Evolutionary conservation across 2,888 invertebrate species (phyloP).

Genomic region (Eupelmus urozonus): DNA sequence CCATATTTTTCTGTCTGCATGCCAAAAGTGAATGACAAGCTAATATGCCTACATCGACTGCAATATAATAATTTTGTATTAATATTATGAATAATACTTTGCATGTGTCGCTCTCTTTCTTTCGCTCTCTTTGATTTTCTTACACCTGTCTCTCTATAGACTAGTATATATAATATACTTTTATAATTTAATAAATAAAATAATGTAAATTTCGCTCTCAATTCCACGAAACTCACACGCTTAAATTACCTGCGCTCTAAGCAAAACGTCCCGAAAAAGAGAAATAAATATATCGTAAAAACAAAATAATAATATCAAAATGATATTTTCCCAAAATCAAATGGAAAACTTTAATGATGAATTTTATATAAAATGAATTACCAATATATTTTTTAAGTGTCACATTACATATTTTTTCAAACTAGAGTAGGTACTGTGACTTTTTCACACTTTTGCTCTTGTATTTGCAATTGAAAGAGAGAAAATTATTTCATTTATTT

Average conservation of each 20-base stretch:
- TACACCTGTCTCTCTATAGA: constrained; percentile 1
- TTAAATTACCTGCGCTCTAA: constrained; percentile 31
- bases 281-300: constrained; percentile 31
- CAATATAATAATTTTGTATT: constrained; percentile 33
- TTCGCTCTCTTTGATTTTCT: constrained; percentile 17
- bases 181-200: constrained; percentile 27
- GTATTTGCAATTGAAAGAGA: constrained; percentile 23
- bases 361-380: constrained; percentile 20
- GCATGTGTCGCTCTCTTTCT: constrained; percentile 59
- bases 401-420: too few species aligned
- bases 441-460: constrained; percentile 28
- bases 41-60: constrained; percentile 58
- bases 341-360: constrained; percentile 9
- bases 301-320: constrained; percentile 16
- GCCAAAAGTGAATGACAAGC: constrained; percentile 64
- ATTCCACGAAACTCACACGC: constrained; percentile 23
- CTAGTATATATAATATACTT: constrained; percentile 15
- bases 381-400: constrained; percentile 37
- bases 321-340: background rate
- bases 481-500: background rate
- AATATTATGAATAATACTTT: background rate
- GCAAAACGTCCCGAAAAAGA: constrained; percentile 53
- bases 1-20: constrained; percentile 57
- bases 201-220: constrained; percentile 40
- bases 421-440: constrained; percentile 29